Evolutionary conservation across 2,888 invertebrate genomes (phyloP), one percentile per base, ranked within the genome.

Genomic region (Anagyrus pseudococci): DNA sequence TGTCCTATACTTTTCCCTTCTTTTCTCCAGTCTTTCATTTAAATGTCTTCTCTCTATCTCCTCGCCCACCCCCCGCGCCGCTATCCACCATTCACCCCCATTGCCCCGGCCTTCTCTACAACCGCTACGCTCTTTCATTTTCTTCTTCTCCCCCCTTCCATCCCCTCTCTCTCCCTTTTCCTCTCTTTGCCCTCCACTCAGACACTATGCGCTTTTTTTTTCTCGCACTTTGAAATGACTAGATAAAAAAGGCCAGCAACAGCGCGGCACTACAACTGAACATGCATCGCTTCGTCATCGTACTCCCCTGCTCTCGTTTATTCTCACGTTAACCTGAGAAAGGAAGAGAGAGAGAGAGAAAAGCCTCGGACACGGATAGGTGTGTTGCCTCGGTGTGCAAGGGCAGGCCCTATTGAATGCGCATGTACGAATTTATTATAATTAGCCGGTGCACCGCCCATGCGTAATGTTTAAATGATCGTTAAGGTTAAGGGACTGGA

Each of bases 271-370:
- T n/a, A n/a, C n/a, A n/a, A n/a, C n/a, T n/a, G n/a, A n/a, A n/a
- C n/a, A n/a, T n/a, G n/a, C n/a, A 67, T 60, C 66, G 72, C 72
- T 71, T 72, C 74, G 74, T 75, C 75, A 75, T 72, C 68, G 57
- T 63, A 58, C 67, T n/a, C n/a, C 68, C 62, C n/a, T 19, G 4
- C 29, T 71, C 71, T 74, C 74, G 70, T 75, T 74, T 73, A 74
- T 74, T 67, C 65, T 67, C 68, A 64, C 67, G 56, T 48, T 64
- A 67, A 60, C 56, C 62, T 59, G 37, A 46, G 15, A 22, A 3
- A 19, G 23, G 13, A n/a, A 19, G 25, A 20, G 46, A 46, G 46
- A 20, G 46, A 20, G 15, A 26, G 7, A 49, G 25, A 40, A n/a
- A n/a, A n/a, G n/a, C n/a, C n/a, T n/a, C 10, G 25, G 25, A 29